Percentiles rank a stretch among this genome's conserved stretches.
phyloP scores from a whole-genome alignment of 2,888 invertebrate species.

The Hypomecis atomaria region DNA sequence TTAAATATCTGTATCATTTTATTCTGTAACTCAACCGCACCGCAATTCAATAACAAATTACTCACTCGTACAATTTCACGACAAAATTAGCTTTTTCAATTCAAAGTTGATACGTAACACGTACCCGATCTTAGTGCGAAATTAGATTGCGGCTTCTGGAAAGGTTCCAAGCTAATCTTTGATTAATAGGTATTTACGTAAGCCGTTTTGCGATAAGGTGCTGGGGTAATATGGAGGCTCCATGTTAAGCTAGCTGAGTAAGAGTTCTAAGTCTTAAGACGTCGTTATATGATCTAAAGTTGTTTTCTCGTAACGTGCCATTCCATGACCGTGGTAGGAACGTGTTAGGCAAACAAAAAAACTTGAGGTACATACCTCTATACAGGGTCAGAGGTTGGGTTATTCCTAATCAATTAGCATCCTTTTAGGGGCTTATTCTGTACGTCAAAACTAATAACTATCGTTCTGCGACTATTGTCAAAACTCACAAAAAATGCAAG shows the following conservation, averaged over 20 bases:
- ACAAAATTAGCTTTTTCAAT: conserved; percentile 33
- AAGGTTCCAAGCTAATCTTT: conserved; percentile 17
- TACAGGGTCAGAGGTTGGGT: too few relatives aligned
- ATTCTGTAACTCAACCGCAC: conserved; percentile 12
- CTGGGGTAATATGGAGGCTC: background rate
- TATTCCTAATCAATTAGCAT: too few relatives aligned
- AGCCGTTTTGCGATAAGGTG: conserved; percentile 11
- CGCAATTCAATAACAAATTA: conserved; percentile 27
- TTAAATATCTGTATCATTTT: conserved; percentile 1
- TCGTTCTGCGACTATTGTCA: too few relatives aligned
- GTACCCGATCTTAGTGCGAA: conserved; percentile 17
- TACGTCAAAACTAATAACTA: too few relatives aligned
- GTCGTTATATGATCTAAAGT: too few relatives aligned
- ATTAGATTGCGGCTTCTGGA: conserved; percentile 22
- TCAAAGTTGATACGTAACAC: conserved; percentile 25
- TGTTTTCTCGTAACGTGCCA: too few relatives aligned
- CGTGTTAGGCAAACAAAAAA: too few relatives aligned
- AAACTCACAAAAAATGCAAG: too few relatives aligned
- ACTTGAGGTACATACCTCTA: too few relatives aligned
- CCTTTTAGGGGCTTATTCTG: too few relatives aligned
- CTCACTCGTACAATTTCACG: conserved; percentile 29
- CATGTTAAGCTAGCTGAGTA: background rate
- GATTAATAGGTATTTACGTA: conserved; percentile 32
- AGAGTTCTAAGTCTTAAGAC: too few relatives aligned
- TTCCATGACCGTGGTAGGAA: too few relatives aligned